phyloP scores from a whole-genome alignment of 2,797 vertebrate genomes.

The Clamator glandarius region DNA sequence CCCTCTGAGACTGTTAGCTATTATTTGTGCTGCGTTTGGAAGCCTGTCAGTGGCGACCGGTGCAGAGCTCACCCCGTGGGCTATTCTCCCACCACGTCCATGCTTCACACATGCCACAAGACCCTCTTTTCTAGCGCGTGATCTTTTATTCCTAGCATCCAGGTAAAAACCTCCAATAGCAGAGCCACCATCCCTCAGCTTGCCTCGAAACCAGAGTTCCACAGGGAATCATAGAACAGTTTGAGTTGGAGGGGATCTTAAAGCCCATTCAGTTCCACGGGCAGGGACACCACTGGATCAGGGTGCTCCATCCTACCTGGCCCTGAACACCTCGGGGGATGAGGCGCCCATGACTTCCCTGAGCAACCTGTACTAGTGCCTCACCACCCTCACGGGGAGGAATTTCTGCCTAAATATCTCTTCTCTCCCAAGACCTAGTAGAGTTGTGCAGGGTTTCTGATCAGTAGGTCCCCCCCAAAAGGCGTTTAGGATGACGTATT shows the following conservation, averaged over 20 bases:
- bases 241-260: too few species aligned
- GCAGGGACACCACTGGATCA: too few species aligned
- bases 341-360: too few species aligned
- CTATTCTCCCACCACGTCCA: not conserved
- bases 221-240: too few species aligned
- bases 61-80: fast-evolving
- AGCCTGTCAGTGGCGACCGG: not conserved
- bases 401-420: too few species aligned
- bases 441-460: not conserved
- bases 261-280: too few species aligned
- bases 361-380: too few species aligned
- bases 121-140: fast-evolving
- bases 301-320: too few species aligned
- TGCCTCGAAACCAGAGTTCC: not conserved
- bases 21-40: not conserved
- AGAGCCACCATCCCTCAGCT: not conserved
- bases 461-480: fast-evolving
- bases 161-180: too few species aligned
- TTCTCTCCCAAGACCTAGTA: fast-evolving
- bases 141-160: not conserved
- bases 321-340: too few species aligned
- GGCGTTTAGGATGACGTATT: fast-evolving
- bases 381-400: too few species aligned
- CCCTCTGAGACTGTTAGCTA: not conserved
- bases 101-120: too few species aligned